Evolutionary conservation across 2,113 vertebrate genomes (phyloP).

Genomic region (Mormoops blainvillei): DNA sequence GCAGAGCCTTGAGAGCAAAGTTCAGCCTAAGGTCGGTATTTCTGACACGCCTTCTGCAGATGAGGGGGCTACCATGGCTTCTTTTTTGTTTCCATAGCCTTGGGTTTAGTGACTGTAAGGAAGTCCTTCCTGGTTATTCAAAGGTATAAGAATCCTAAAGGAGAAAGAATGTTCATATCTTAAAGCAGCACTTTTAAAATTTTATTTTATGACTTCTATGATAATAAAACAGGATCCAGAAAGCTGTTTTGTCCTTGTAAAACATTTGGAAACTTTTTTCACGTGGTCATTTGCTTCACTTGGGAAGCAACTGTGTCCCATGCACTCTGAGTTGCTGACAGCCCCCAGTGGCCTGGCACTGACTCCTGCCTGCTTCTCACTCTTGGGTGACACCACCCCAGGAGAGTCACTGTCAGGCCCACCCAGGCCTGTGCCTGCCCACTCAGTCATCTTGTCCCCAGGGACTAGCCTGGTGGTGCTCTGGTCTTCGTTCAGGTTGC

Average conservation of each 20-base stretch:
- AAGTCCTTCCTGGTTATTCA: neutral
- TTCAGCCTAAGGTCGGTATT: neutral
- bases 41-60: neutral
- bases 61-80: neutral
- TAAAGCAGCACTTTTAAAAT: neutral
- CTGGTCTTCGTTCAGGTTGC: neutral
- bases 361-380: neutral
- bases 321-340: neutral
- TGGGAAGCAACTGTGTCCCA: neutral
- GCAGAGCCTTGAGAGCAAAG: neutral
- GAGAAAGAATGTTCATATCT: neutral
- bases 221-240: neutral
- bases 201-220: neutral
- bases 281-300: neutral
- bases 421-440: neutral
- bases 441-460: neutral
- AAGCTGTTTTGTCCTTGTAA: neutral
- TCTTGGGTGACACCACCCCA: neutral
- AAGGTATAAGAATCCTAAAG: neutral
- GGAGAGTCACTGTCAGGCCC: neutral
- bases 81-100: neutral
- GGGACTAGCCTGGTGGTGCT: neutral
- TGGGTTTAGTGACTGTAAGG: neutral
- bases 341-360: neutral
- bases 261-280: neutral